These are phyloP conservation scores for Drosophila pseudotakahashii DNA, from an alignment of 2,888 invertebrate species.

Conservation along the genomic window DNA sequence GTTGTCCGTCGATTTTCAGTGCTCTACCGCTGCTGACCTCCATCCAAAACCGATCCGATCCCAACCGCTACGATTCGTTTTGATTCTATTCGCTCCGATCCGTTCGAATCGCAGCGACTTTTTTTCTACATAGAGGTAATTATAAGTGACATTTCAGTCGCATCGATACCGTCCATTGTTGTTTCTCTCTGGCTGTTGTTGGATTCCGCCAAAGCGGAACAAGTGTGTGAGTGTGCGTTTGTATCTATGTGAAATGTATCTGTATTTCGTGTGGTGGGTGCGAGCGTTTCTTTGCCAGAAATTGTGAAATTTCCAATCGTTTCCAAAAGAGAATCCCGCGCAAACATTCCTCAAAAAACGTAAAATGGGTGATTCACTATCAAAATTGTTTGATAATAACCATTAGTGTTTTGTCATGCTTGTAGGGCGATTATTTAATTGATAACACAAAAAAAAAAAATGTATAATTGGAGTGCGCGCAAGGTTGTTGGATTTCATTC, in stretches of 20 bases:
- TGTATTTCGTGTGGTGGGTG: conserved; percentile 2
- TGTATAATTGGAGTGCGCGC: conserved; percentile 32
- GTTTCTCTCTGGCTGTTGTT: conserved; percentile 14
- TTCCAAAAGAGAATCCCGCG: conserved; percentile 29
- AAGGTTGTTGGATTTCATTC: conserved; percentile 16
- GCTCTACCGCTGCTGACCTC: conserved; percentile 11
- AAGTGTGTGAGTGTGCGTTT: conserved; percentile 12
- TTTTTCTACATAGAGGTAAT: conserved; percentile 63
- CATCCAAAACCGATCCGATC: conserved; percentile 13
- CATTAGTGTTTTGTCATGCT: conserved; percentile 66
- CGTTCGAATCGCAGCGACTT: conserved; percentile 36
- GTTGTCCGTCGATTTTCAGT: conserved; percentile 46
- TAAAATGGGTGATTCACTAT: conserved; percentile 13
- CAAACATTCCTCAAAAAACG: conserved; percentile 21
- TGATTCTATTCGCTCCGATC: conserved; percentile 24
- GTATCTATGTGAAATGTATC: conserved; percentile 26
- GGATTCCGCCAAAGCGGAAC: conserved; percentile 37
- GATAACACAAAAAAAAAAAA: conserved; percentile 48
- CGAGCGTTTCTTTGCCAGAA: conserved; percentile 4
- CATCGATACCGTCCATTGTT: conserved; percentile 31
- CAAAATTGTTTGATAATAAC: conserved; percentile 49
- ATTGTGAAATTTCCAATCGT: conserved; percentile 31
- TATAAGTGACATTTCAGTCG: conserved; percentile 64
- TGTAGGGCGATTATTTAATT: conserved; percentile 59
- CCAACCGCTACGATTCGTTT: conserved; percentile 8